These are phyloP conservation scores for Polyodon spathula DNA, from an alignment of 2,113 vertebrate species.

Conservation along the genomic window DNA sequence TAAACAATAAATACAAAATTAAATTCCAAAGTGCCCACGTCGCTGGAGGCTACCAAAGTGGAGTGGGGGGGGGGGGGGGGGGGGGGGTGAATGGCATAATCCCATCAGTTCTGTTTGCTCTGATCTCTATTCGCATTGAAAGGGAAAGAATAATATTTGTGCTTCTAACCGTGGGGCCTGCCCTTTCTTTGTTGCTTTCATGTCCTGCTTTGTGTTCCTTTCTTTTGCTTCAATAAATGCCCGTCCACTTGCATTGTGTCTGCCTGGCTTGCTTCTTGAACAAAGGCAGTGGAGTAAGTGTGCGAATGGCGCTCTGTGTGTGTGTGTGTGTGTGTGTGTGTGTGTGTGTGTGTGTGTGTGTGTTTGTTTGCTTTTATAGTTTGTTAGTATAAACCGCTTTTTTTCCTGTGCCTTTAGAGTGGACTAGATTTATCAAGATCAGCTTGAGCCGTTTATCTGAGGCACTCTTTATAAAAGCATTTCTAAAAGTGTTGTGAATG, in stretches of 20 bases:
- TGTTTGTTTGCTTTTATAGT: slow-evolving; percentile 14
- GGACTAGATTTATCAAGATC: too few relatives aligned
- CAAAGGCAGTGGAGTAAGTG: background rate
- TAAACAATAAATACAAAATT: too few relatives aligned
- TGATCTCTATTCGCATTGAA: background rate
- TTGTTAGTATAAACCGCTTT: background rate
- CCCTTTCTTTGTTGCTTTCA: slow-evolving; percentile 14
- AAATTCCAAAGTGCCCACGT: background rate
- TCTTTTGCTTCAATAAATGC: background rate
- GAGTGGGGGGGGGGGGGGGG: too few relatives aligned
- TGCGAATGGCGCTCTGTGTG: background rate
- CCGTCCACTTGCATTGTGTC: background rate
- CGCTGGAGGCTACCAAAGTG: background rate
- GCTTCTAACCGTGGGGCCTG: background rate
- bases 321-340: background rate
- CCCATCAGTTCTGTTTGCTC: background rate
- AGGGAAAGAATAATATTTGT: background rate
- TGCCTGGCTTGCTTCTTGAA: background rate
- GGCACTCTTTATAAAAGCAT: too few relatives aligned
- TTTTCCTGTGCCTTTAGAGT: too few relatives aligned
- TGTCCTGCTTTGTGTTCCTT: background rate
- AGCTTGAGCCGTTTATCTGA: too few relatives aligned
- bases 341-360: background rate
- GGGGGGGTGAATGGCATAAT: too few relatives aligned
- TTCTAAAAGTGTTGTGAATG: too few relatives aligned